Evolutionary conservation across 2,113 vertebrate species (phyloP).

Genomic region (Corythoichthys haematopterus): DNA sequence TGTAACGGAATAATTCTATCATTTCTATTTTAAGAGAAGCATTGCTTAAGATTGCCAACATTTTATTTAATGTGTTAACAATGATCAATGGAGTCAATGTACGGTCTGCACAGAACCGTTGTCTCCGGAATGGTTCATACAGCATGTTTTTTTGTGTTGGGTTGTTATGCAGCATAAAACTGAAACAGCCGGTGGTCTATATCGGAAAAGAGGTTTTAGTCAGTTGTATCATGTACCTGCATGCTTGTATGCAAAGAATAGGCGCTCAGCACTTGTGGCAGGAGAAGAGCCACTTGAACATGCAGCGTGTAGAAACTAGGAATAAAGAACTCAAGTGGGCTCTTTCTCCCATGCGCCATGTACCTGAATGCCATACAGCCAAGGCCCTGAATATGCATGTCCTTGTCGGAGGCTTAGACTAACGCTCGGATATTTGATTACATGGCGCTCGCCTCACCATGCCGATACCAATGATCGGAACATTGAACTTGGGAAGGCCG

Average conservation of each 20-base stretch:
- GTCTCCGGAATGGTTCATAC: no score
- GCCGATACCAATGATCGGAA: constrained; percentile 67
- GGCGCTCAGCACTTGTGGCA: constrained; percentile 17
- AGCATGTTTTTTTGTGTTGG: no score
- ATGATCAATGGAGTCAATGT: no score
- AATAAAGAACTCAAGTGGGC: constrained; percentile 33
- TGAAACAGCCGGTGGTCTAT: background rate
- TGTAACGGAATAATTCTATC: no score
- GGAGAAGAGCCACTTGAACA: constrained; percentile 35
- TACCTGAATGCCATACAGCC: constrained; percentile 15
- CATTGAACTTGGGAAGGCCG: constrained; percentile 64
- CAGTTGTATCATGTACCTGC: constrained; percentile 13
- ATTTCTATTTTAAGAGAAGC: no score
- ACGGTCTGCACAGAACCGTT: no score
- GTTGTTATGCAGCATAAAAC: no score
- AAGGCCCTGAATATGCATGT: constrained; percentile 25
- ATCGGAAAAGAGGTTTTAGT: background rate
- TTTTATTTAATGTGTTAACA: no score
- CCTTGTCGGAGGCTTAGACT: constrained; percentile 53
- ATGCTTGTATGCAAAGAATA: constrained; percentile 27
- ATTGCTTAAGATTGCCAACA: no score
- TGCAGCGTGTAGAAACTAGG: constrained; percentile 26
- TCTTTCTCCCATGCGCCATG: constrained; percentile 3
- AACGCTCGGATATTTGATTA: constrained; percentile 70
- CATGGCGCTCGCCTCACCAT: constrained; percentile 64